phyloP scores from a whole-genome alignment of 2,113 vertebrate genomes.

The Danionella cerebrum region DNA sequence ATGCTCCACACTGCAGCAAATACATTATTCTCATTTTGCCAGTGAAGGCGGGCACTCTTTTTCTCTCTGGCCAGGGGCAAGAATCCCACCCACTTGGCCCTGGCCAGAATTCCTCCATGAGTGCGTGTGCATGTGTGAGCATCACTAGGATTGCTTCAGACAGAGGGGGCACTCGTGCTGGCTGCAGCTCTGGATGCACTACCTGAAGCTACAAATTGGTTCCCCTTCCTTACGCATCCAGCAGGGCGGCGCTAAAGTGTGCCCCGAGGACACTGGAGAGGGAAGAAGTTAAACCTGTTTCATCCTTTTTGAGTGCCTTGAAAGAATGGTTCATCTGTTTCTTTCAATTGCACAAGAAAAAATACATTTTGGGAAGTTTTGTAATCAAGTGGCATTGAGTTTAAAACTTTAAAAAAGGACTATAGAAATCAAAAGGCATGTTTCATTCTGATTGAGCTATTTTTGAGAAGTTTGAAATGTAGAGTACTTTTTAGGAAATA shows the following conservation, averaged over 20 bases:
- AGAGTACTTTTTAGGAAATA: no score
- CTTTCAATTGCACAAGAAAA: no score
- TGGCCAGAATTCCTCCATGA: slow-evolving; percentile 68
- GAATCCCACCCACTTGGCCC: slow-evolving; percentile 51
- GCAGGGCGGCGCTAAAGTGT: slow-evolving; percentile 65
- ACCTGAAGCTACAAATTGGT: slow-evolving; percentile 55
- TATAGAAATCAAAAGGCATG: no score
- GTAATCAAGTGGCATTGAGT: no score
- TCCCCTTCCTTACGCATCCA: slow-evolving; percentile 52
- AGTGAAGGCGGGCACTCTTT: slow-evolving; percentile 53
- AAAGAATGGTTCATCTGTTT: no score
- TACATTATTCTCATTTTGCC: no score
- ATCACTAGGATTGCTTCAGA: slow-evolving; percentile 57
- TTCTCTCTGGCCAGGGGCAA: slow-evolving; percentile 56
- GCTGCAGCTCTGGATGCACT: slow-evolving; percentile 48
- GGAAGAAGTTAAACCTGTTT: slow-evolving; percentile 81
- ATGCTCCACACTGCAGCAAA: no score
- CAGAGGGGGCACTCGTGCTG: slow-evolving; percentile 68
- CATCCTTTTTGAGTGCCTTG: no score
- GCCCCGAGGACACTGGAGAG: slow-evolving; percentile 87
- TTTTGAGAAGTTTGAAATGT: no score
- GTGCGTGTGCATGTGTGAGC: slow-evolving; percentile 28
- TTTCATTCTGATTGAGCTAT: no score
- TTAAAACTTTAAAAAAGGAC: no score
- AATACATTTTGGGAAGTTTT: no score